Base-by-base conservation (phyloP, 92 coral and sea anemone species). In the Meandrina meandrites region DNA sequence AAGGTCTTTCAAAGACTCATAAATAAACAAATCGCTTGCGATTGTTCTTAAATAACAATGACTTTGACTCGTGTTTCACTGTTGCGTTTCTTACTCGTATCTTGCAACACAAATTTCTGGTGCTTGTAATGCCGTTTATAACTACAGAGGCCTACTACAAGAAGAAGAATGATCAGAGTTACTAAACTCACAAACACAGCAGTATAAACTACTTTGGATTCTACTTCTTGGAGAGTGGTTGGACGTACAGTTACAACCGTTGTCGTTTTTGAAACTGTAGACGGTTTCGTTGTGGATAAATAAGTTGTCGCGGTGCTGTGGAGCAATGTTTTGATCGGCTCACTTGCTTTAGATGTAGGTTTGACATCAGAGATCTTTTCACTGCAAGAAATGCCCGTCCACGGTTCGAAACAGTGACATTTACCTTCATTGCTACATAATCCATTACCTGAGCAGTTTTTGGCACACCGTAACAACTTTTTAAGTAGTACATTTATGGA, bases 361-460 rank as follows among this genome's bases (percentile, higher is more conserved):
- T 84, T 73, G 45, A 77, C 67, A 64, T 73, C 87, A 50, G 79
- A 7, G 60, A 67, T 22, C 76, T 86, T 86, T 69, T 54, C 76
- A 18, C 31, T 42, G 22, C 89, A 86, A 24, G 72, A 71, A 22
- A 9, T 27, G 19, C 89, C 89, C 15, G 79, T 36, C 85, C 89
- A 86, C 7, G 80, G 79, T n/a, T 79, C 71, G 27, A 79, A 79
- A 73, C 89, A 86, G 54, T 86, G 58, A 70, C 89, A 86, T 28
- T 35, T 67, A 18, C 85, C 89, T 42, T 69, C 28, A 40, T 86
- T 79, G 40, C 27, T 80, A 70, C 89, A 86, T 57, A 86, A 18
- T 50, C 89, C 89, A 81, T 80, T 75, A 19, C 85, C 76, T 19
- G 89, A 86, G 72, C 89, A 86, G 80, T 80, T 71, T 16, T 51